Evolutionary conservation across 2,113 vertebrate species (phyloP), one percentile per base, ranked within the genome.

Genomic region (Hippocampus comes): DNA sequence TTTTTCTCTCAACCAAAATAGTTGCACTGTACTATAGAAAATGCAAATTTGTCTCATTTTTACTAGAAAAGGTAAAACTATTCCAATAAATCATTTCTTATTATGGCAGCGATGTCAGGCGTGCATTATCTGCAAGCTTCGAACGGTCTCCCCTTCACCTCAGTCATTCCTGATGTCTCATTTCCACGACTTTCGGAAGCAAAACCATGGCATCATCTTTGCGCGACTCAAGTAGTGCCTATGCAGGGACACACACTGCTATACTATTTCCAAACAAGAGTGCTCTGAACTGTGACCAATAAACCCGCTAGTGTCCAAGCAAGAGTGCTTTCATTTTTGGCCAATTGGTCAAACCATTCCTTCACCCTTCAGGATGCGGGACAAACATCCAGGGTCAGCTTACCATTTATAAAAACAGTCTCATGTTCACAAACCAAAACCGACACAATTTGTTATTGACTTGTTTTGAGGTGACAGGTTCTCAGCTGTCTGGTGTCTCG

Each of bases 241-340:
- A 67, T 51, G 27, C 48, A 68, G 34, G 51, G 63, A 60, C 49
- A 30, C 46, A 21, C n/a, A 68, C 53, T 60, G 51, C 27, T 59
- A 76, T 76, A 60, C 63, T 20, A 77, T 60, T 25, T 77, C 68
- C 71, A 85, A 77, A 85, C 82, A 38, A 67, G 63, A 76, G 65
- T 68, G 51, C 77, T 84, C 63, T 81, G 78, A 80, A 63, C 82
- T 69, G 76, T 73, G 80, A 83, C 81, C 83, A 86, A 82, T 81
- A 77, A 63, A 80, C 68, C 61, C 72, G 66, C 78, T 48, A 49
- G 80, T 77, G 74, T 78, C 79, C 74, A 71, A 70, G 75, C 72
- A 71, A 67, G 71, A 81, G 43, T 27, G 72, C 86, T 91, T 91
- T 91, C 75, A 89, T 82, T 77, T 81, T 66, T 43, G 57, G 75